Percentiles rank a stretch among this genome's conserved stretches.
phyloP scores from a whole-genome alignment of 2,888 invertebrate species.

The Gastracanthus pulcherrimus region DNA sequence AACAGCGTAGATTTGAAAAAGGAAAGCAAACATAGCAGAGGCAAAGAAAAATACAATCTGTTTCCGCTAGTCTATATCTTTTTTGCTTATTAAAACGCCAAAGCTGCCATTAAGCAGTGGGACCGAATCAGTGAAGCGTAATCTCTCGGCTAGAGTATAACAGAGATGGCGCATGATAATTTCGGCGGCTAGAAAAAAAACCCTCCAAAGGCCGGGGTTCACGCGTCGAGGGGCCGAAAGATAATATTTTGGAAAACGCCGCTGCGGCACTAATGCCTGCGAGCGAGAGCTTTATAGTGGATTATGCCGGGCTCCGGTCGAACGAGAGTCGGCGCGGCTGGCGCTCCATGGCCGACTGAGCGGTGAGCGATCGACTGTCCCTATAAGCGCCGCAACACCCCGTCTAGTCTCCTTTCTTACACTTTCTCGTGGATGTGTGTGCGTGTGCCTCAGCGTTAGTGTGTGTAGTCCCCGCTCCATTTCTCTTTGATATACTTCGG shows the following conservation, averaged over 20 bases:
- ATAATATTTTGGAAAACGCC: constrained; percentile 40
- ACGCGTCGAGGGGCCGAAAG: not conserved
- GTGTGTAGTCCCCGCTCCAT: not conserved
- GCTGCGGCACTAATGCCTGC: not conserved
- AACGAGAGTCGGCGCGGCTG: constrained; percentile 56
- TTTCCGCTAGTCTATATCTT: not conserved
- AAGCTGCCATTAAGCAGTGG: not conserved
- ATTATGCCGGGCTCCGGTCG: constrained; percentile 63
- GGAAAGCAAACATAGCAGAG: not conserved
- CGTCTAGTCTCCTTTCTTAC: constrained; percentile 13
- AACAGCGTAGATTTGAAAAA: not conserved
- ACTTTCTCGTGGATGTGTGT: not conserved
- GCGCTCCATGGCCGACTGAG: not conserved
- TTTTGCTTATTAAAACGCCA: constrained; percentile 5
- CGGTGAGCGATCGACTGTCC: not conserved
- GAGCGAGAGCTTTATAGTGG: constrained; percentile 62
- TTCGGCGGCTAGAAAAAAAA: not conserved
- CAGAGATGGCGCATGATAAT: not conserved
- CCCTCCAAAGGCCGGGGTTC: not conserved
- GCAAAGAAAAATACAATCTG: not conserved
- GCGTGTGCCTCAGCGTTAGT: too few species aligned
- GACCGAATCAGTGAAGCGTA: not conserved
- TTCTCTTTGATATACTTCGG: not conserved
- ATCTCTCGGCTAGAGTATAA: constrained; percentile 1
- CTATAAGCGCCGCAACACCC: constrained; percentile 25